Percentiles rank a stretch among this genome's conserved stretches.
These are phyloP conservation scores for Torymus texanus DNA, from an alignment of 2,888 invertebrate species.

Conservation along the genomic window DNA sequence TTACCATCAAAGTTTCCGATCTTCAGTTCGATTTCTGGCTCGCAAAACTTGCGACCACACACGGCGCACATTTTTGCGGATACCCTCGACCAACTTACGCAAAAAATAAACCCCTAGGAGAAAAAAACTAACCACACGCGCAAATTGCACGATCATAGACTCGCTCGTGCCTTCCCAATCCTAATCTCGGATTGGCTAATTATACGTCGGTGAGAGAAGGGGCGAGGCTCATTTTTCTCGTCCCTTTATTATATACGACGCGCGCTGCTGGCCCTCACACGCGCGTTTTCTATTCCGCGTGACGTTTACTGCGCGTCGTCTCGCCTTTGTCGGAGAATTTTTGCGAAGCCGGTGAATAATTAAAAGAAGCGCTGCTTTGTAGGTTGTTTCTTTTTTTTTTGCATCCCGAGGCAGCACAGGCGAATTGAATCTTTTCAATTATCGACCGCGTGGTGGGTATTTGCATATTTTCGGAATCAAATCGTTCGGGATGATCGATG, in stretches of 20 bases:
- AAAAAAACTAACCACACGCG: conserved; percentile 11
- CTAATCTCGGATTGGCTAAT: conserved; percentile 46
- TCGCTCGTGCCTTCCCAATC: conserved; percentile 24
- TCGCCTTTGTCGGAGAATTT: not conserved
- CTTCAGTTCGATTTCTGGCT: not conserved
- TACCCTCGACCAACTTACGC: not conserved
- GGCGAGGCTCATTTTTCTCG: conserved; percentile 34
- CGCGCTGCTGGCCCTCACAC: not conserved
- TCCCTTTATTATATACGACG: conserved; percentile 20
- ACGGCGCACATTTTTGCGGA: not conserved
- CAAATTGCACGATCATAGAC: conserved; percentile 37
- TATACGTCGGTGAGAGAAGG: conserved; percentile 26
- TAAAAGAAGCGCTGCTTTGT: conserved; percentile 7
- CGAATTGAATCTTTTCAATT: conserved; percentile 10
- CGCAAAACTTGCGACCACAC: conserved; percentile 5
- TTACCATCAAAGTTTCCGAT: not conserved
- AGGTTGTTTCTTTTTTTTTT: not conserved
- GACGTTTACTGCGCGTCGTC: conserved; percentile 23
- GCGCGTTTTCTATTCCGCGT: conserved; percentile 26
- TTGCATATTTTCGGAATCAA: not conserved
- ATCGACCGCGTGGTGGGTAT: not conserved
- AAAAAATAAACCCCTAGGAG: conserved; percentile 2
- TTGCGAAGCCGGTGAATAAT: conserved; percentile 24
- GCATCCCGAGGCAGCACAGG: too few species aligned
- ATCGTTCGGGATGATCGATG: too few species aligned